Evolutionary conservation across 2,113 vertebrate genomes (phyloP).

Genomic region (Chaenogobius annularis): DNA sequence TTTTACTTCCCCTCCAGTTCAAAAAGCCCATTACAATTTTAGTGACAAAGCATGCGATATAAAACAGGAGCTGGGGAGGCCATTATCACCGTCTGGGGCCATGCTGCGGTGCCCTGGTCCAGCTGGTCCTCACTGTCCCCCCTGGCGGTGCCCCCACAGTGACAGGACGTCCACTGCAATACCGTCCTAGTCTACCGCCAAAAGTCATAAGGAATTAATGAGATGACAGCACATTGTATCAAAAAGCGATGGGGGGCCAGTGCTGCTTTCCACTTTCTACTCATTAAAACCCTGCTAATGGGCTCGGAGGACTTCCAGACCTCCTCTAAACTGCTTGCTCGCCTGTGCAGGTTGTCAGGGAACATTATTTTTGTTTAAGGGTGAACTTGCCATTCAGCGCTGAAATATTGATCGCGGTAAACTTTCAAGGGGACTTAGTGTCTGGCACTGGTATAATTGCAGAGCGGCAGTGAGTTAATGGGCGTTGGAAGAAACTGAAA

Average conservation of each 20-base stretch:
- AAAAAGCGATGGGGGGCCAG: slow-evolving; percentile 47
- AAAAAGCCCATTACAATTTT: slow-evolving; percentile 54
- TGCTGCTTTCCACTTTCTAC: slow-evolving; percentile 48
- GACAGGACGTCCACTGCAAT: slow-evolving; percentile 25
- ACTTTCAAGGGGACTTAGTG: slow-evolving; percentile 45
- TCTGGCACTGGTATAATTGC: slow-evolving; percentile 32
- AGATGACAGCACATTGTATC: slow-evolving; percentile 67
- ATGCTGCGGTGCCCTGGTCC: slow-evolving; percentile 54
- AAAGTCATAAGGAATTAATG: slow-evolving; percentile 72
- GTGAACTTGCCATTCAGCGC: slow-evolving; percentile 47
- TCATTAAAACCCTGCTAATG: slow-evolving; percentile 76
- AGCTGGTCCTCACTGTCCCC: slow-evolving; percentile 48
- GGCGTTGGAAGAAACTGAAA: slow-evolving; percentile 13
- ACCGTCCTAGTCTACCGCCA: slow-evolving; percentile 33
- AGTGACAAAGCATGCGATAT: slow-evolving; percentile 57
- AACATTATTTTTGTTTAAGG: slow-evolving; percentile 72
- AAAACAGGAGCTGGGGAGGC: slow-evolving; percentile 48
- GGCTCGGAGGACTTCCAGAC: slow-evolving; percentile 52
- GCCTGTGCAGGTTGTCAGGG: slow-evolving; percentile 63
- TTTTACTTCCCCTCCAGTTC: slow-evolving; percentile 42
- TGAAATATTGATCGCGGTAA: slow-evolving; percentile 71
- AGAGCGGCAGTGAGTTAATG: slow-evolving; percentile 25
- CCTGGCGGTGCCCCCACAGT: slow-evolving; percentile 37
- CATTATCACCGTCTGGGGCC: slow-evolving; percentile 52
- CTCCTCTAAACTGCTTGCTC: slow-evolving; percentile 42